Evolutionary conservation across 2,113 vertebrate genomes (phyloP).

Genomic region (Leiothrix lutea): DNA sequence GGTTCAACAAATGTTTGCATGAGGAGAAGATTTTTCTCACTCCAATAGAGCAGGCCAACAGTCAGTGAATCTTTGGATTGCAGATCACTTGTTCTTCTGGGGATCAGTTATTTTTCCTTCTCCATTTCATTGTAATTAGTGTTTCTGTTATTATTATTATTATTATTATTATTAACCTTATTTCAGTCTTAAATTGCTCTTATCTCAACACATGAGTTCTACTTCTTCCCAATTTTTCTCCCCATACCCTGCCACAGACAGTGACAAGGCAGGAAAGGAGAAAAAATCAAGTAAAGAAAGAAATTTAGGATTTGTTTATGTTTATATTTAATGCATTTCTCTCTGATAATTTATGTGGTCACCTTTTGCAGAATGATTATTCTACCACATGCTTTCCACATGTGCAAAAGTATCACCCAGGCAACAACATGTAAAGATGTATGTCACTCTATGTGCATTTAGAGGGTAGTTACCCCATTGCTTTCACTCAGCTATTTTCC

Average conservation of each 20-base stretch:
- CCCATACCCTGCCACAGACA: no score
- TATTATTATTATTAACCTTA: neutral
- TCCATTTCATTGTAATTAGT: neutral
- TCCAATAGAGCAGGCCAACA: neutral
- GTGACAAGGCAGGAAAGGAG: neutral
- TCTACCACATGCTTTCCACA: neutral
- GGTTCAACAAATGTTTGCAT: neutral
- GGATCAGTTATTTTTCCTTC: neutral
- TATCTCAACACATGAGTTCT: rapidly evolving
- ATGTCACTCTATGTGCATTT: neutral
- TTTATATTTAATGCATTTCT: neutral
- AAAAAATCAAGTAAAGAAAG: neutral
- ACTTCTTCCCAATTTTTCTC: rapidly evolving
- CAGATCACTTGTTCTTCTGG: neutral
- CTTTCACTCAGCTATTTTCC: neutral
- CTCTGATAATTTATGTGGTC: neutral
- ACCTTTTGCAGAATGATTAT: neutral
- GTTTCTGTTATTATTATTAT: rapidly evolving
- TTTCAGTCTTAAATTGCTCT: neutral
- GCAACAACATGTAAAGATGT: neutral
- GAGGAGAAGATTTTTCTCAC: neutral
- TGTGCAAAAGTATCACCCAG: neutral
- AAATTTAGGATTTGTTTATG: neutral
- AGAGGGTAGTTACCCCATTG: neutral
- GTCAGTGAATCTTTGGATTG: rapidly evolving